Evolutionary conservation across 2,888 invertebrate genomes (phyloP), one percentile per base, ranked within the genome.

Genomic region (Amphipyra berbera): DNA sequence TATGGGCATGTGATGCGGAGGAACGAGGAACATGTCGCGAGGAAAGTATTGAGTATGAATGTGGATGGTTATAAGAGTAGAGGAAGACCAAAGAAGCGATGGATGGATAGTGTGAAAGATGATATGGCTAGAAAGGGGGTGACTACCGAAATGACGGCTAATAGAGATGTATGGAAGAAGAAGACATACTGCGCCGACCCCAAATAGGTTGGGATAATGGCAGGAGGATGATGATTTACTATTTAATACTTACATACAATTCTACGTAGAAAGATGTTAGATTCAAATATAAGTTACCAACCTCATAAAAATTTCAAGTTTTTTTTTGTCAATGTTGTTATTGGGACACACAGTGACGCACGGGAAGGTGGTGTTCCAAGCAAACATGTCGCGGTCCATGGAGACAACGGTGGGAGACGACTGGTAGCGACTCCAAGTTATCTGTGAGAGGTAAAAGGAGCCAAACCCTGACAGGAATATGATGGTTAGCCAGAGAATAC

Each of bases 351-450:
- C 95, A 0, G 97, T 96, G 53, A 96, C 90, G 37, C 96, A 94
- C 0, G 97, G 97, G 76, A 97, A 97, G 0, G 96, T 96, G 2
- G 97, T 96, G 78, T 96, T 96, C 97, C 97, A 97, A 0, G 96
- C 95, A 69, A 96, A 96, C 92, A 96, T 96, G 83, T 97, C 96
- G 1, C 97, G 93, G 85, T 97, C 97, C 96, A 97, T 97, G 15
- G 97, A 96, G 37, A 97, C 96, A 6, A 97, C 97, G 44, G 96
- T 96, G 1, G 97, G 97, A 6, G 96, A 97, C 44, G 96, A 96
- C 86, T 96, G 96, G 84, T 96, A 97, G 30, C 97, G 95, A 7
- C 89, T 86, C 96, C 97, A 96, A 7, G 96, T 97, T 46, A 95
- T 90, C 63, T 90, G 88, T 27, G 97, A 96, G 41, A 96, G 88